These are phyloP conservation scores for Myotis findleyi DNA, from an alignment of 2,797 vertebrate genomes.

Conservation along the genomic window DNA sequence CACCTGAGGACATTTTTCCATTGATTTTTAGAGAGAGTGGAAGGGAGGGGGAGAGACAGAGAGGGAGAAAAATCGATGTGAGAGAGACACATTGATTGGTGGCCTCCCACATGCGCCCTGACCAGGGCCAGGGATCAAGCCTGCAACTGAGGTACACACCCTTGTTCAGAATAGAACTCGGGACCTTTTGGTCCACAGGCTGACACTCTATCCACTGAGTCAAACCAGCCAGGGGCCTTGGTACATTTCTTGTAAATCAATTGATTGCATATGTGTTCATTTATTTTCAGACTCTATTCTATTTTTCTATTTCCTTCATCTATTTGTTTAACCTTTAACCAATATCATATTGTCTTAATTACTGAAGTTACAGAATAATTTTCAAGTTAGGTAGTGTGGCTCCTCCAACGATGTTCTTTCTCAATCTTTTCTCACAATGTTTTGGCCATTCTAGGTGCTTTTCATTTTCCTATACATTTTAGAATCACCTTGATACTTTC, in stretches of 20 bases:
- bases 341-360: background rate
- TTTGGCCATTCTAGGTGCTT: background rate
- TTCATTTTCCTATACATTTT: background rate
- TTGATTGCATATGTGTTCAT: background rate
- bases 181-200: too few relatives aligned
- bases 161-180: too few relatives aligned
- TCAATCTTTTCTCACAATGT: background rate
- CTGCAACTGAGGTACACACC: too few relatives aligned
- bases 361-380: background rate
- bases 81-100: too few relatives aligned
- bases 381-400: background rate
- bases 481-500: conserved; percentile 5
- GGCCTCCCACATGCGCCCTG: too few relatives aligned
- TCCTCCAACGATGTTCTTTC: background rate
- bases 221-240: too few relatives aligned
- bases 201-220: too few relatives aligned
- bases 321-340: background rate
- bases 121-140: too few relatives aligned
- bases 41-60: too few relatives aligned
- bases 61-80: too few relatives aligned
- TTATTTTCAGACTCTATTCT: background rate
- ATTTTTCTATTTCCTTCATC: background rate
- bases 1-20: too few relatives aligned
- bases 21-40: too few relatives aligned
- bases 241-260: background rate